phyloP scores from a whole-genome alignment of 2,113 vertebrate genomes.

The Rhadina sibilatrix region DNA sequence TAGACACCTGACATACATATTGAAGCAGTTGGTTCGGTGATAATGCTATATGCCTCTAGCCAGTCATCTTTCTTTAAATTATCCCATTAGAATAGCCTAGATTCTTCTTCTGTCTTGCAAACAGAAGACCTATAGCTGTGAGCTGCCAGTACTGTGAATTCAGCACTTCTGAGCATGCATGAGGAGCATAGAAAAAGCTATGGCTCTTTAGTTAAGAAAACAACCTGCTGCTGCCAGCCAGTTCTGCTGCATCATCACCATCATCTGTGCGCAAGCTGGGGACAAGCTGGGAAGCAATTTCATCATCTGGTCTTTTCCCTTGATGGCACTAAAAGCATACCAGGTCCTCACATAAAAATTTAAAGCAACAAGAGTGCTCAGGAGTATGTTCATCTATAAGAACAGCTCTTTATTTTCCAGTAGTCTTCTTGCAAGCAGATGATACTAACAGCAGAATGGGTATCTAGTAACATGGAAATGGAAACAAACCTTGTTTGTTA shows the following conservation, averaged over 20 bases:
- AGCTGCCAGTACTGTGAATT: not conserved
- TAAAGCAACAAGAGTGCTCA: not conserved
- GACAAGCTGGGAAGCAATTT: not conserved
- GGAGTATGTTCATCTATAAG: not conserved
- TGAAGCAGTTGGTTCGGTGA: not conserved
- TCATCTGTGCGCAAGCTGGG: not conserved
- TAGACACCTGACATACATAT: not conserved
- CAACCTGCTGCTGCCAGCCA: not conserved
- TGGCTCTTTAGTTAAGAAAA: not conserved
- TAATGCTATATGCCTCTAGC: not conserved
- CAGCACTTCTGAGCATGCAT: fast-evolving
- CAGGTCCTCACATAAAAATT: not conserved
- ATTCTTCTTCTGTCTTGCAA: not conserved
- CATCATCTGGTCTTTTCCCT: not conserved
- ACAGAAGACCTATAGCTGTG: not conserved
- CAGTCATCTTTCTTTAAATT: not conserved
- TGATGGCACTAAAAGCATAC: not conserved
- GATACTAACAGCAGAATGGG: not conserved
- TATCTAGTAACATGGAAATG: not conserved
- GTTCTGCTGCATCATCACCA: not conserved
- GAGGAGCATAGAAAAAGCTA: not conserved
- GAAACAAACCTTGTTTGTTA: not conserved
- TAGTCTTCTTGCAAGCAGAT: not conserved
- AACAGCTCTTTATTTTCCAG: not conserved
- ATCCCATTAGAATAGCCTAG: not conserved